Evolutionary conservation across 2,113 vertebrate genomes (phyloP).

Genomic region (Piliocolobus tephrosceles): DNA sequence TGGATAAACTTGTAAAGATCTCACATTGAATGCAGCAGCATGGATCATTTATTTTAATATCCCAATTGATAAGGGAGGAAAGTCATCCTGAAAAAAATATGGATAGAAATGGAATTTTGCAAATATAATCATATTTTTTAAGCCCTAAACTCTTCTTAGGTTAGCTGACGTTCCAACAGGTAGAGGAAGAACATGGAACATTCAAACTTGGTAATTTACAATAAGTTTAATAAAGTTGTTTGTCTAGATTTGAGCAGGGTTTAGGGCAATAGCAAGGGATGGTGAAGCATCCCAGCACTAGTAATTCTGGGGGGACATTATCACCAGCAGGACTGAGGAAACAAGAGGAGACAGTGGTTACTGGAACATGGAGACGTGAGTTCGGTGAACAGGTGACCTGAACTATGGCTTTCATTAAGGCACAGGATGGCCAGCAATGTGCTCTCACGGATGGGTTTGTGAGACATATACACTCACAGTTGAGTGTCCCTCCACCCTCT

Average conservation of each 20-base stretch:
- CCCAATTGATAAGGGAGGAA: background rate
- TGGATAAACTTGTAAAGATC: background rate
- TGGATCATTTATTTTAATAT: background rate
- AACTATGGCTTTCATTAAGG: background rate
- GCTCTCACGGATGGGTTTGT: background rate
- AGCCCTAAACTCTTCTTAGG: background rate
- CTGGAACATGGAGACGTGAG: background rate
- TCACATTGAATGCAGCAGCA: background rate
- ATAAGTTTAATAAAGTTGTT: background rate
- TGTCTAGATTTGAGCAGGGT: background rate
- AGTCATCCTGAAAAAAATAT: background rate
- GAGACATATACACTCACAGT: background rate
- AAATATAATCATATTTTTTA: constrained; percentile 9
- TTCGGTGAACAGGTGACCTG: fast-evolving
- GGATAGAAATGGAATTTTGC: background rate
- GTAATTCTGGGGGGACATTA: background rate
- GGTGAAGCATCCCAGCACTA: background rate
- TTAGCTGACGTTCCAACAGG: background rate
- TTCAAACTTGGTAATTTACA: background rate
- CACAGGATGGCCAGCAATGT: background rate
- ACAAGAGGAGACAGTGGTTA: background rate
- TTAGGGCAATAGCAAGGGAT: background rate
- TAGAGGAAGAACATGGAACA: background rate
- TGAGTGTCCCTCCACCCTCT: background rate
- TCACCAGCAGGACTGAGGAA: background rate